A percentile compares a stretch with the other conserved stretches of the same genome.
Conservation (phyloP, 92 coral and sea anemone genomes). For the Zoanthus solanderi region DNA sequence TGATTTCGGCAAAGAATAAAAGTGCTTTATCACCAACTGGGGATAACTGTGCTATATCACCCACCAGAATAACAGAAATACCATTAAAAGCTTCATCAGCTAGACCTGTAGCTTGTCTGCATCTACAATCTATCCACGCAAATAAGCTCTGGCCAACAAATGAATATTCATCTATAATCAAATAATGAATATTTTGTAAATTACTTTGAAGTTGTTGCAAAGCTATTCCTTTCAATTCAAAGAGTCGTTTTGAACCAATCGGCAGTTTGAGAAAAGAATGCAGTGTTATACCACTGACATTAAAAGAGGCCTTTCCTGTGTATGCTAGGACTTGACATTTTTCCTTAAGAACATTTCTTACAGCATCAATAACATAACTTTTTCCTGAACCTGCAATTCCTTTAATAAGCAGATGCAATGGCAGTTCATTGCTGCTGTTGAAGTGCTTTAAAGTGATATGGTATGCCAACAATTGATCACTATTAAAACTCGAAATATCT, state of each 20-base stretch:
- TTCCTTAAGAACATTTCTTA: slow-evolving; percentile 52
- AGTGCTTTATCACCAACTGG: slow-evolving; percentile 79
- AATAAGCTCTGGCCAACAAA: slow-evolving; percentile 67
- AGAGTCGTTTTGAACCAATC: slow-evolving; percentile 65
- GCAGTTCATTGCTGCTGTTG: slow-evolving; percentile 16
- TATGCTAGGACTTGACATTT: slow-evolving; percentile 54
- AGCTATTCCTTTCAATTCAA: slow-evolving; percentile 73
- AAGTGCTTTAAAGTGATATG: slow-evolving; percentile 43
- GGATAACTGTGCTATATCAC: slow-evolving; percentile 75
- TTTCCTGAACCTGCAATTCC: slow-evolving; percentile 64
- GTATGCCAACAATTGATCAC: slow-evolving; percentile 53
- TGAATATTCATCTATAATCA: slow-evolving; percentile 54
- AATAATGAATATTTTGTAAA: slow-evolving; percentile 59
- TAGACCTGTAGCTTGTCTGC: slow-evolving; percentile 52
- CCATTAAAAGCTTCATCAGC: slow-evolving; percentile 13
- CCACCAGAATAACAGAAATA: slow-evolving; percentile 67
- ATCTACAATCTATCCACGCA: slow-evolving; percentile 58
- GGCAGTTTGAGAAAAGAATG: slow-evolving; percentile 70
- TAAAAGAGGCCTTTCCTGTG: slow-evolving; percentile 71
- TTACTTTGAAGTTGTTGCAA: slow-evolving; percentile 71
- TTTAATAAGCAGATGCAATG: slow-evolving; percentile 48
- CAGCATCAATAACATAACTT: slow-evolving; percentile 56
- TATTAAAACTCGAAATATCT: slow-evolving; percentile 60
- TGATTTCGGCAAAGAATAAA: slow-evolving; percentile 62
- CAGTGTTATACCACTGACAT: slow-evolving; percentile 65